Percentiles rank a stretch among this genome's conserved stretches.
phyloP scores from a whole-genome alignment of 2,888 invertebrate species.

The Dynastes hyllus region DNA sequence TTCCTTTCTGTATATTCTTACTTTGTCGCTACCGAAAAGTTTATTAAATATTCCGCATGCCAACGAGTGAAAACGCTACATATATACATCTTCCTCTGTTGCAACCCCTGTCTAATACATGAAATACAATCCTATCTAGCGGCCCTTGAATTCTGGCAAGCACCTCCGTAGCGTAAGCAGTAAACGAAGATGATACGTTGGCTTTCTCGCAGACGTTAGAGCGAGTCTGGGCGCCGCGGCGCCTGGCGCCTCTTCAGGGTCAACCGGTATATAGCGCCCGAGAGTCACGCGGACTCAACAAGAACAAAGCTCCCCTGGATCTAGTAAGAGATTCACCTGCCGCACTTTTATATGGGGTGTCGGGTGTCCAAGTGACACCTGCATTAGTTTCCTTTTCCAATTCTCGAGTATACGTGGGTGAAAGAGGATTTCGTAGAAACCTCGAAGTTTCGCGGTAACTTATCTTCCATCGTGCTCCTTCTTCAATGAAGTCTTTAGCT shows the following conservation, averaged over 20 bases:
- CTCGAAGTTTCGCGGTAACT: conserved; percentile 1
- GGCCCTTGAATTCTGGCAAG: conserved; percentile 9
- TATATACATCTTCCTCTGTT: too few relatives aligned
- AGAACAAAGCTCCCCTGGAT: conserved; percentile 16
- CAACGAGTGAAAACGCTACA: too few relatives aligned
- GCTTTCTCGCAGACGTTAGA: conserved; percentile 57
- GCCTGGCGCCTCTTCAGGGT: conserved; percentile 60
- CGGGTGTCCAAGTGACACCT: conserved; percentile 12
- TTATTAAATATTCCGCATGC: too few relatives aligned
- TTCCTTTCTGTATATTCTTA: too few relatives aligned
- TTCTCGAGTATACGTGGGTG: not conserved
- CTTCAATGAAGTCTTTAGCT: not conserved
- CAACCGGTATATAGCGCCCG: conserved; percentile 12
- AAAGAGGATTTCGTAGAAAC: too few relatives aligned
- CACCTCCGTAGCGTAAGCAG: not conserved
- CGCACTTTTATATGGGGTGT: not conserved
- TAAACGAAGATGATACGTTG: conserved; percentile 30
- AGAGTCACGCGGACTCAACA: conserved; percentile 9
- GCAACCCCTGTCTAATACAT: not conserved
- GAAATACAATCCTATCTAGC: conserved; percentile 1
- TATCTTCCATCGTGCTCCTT: not conserved
- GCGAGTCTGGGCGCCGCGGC: conserved; percentile 62
- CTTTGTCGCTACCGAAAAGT: too few relatives aligned
- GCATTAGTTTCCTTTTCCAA: not conserved
- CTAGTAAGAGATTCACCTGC: conserved; percentile 11